Base-by-base conservation (phyloP, 2,888 invertebrate genomes). In the Aplocera efformata region DNA sequence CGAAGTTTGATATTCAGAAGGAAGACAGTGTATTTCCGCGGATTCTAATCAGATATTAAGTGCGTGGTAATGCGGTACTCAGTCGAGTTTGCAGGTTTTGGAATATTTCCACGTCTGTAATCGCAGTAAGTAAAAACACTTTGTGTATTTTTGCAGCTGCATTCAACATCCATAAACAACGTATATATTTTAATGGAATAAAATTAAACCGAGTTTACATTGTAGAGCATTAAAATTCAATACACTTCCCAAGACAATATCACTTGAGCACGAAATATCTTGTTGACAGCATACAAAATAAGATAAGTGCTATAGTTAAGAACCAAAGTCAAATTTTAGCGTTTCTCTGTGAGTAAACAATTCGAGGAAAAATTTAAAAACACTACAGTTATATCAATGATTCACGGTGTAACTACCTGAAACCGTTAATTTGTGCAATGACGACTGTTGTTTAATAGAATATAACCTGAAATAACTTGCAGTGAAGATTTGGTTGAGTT, bases 311-410 rank as follows among this genome's bases (percentile, higher is more conserved):
- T 50, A 32, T 32, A 35, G 22, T 23, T 24, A 32, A 57, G 53
- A 50, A 38, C 44, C 48, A 32, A 47, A 58, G 47, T 41, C 46
- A 55, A 57, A 53, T 60, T 74, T 83, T 83, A 79, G 76, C 81
- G 72, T 61, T 53, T 63, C 50, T 63, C 68, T 63, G 75, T 68
- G 72, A 81, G 69, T 67, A 77, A 81, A 82, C 67, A 75, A 56
- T 72, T 68, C 61, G 53, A 62, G 70, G 73, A 74, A 79, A 74
- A 65, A 73, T 52, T 63, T 61, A 72, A 78, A 77, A 81, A 78
- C 71, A 71, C 47, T 71, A 85, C 85, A 84, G 86, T 85, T 85
- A 83, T 69, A 75, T 71, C 62, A 68, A 65, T 85, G 84, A 85
- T 72, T 86, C 82, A 84, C 76, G 64, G 60, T 63, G 64, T 68